Evolutionary conservation across 2,888 invertebrate genomes (phyloP).

Genomic region (Lasius platythorax): DNA sequence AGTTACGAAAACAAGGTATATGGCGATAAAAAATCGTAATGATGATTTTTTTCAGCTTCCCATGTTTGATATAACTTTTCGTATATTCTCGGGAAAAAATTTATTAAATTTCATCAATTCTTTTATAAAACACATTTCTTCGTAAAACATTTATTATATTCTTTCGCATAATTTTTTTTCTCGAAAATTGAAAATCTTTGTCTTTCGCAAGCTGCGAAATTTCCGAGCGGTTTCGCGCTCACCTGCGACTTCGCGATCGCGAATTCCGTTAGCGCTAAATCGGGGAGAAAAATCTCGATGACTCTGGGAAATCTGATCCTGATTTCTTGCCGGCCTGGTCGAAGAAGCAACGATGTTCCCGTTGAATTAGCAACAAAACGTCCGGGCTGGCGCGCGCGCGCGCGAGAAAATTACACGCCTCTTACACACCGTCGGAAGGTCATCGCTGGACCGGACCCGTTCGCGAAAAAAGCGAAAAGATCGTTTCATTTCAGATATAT

Average conservation of each 20-base stretch:
- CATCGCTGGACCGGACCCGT: constrained; percentile 57
- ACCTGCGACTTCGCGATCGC: constrained; percentile 29
- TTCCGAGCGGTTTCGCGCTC: constrained; percentile 36
- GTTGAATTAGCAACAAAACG: constrained; percentile 74
- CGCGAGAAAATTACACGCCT: constrained; percentile 71
- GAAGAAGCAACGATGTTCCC: constrained; percentile 64
- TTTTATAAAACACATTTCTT: no score
- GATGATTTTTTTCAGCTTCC: no score
- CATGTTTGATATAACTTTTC: no score
- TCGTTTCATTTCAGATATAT: constrained; percentile 72
- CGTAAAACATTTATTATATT: no score
- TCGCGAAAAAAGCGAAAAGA: constrained; percentile 65
- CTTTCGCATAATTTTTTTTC: no score
- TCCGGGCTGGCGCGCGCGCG: constrained; percentile 51
- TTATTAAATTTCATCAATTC: no score
- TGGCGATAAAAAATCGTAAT: no score
- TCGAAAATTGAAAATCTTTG: no score
- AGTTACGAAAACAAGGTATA: no score
- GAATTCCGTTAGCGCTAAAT: constrained; percentile 36
- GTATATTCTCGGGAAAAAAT: no score
- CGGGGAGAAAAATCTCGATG: constrained; percentile 60
- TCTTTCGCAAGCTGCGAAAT: constrained; percentile 14
- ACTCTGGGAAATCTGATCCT: constrained; percentile 66
- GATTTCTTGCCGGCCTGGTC: constrained; percentile 51
- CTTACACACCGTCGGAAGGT: constrained; percentile 67